A percentile compares a stretch with the other conserved stretches of the same genome.
These are phyloP conservation scores for Adelosebastes latens DNA, from an alignment of 2,797 vertebrate species.

Conservation along the genomic window DNA sequence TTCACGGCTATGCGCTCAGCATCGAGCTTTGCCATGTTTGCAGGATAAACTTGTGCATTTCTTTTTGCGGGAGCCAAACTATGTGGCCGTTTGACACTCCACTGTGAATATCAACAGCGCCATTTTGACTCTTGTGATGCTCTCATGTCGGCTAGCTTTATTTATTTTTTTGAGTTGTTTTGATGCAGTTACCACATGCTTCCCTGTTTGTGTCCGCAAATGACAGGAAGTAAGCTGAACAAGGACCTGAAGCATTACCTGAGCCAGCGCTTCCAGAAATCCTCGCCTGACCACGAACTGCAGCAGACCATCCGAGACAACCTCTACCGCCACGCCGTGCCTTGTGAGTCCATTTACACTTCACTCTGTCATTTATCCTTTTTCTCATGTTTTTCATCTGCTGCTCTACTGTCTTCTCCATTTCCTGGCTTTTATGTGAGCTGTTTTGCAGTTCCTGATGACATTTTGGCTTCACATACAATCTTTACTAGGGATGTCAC, in stretches of 20 bases:
- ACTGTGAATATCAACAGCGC: background rate
- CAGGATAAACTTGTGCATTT: constrained; percentile 20
- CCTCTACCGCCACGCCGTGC: constrained; percentile 98
- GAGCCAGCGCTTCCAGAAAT: constrained; percentile 97
- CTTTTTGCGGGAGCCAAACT: constrained; percentile 18
- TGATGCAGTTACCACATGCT: constrained; percentile 32
- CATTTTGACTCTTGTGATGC: background rate
- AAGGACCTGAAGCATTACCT: constrained; percentile 97
- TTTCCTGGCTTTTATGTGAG: constrained; percentile 1
- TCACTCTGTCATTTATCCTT: background rate
- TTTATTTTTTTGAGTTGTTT: background rate
- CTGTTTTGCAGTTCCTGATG: background rate
- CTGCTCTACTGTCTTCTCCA: background rate
- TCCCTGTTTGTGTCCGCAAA: constrained; percentile 58
- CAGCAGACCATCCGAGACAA: constrained; percentile 98
- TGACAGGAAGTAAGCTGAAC: constrained; percentile 93
- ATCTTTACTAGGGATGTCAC: too few species aligned
- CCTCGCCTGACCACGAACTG: constrained; percentile 93
- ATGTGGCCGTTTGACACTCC: constrained; percentile 39
- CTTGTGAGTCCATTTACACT: constrained; percentile 90
- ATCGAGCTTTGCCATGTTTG: constrained; percentile 6
- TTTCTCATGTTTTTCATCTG: background rate
- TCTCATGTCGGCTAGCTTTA: background rate
- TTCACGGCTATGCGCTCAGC: constrained; percentile 32
- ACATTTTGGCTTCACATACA: background rate